Evolutionary conservation across 2,797 vertebrate species (phyloP), one percentile per base, ranked within the genome.

Genomic region (Artibeus jamaicensis): DNA sequence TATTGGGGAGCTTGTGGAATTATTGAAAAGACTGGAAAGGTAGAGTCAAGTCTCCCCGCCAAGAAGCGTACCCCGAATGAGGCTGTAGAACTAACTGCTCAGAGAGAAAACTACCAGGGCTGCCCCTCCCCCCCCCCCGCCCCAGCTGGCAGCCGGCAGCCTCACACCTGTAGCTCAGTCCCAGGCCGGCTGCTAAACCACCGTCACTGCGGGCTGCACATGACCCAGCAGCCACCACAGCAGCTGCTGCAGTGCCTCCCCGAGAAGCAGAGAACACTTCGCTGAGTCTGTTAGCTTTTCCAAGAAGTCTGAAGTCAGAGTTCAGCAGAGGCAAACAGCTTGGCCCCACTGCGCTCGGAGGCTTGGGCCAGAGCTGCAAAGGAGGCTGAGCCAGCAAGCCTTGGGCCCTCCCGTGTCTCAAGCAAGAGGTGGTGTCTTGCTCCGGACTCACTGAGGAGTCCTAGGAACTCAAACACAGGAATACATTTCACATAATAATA

Each of bases 301-400:
- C 62, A 92, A 79, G 77, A 96, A 93, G 42, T 91, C 29, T 24
- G 3, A 57, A 85, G 55, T 95, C 46, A 82, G 77, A 97, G 93
- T 70, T 85, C 81, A 93, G 77, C 68, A 59, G 48, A 82, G 70
- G 87, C 89, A 42, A 96, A 87, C 84, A 94, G 93, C 92, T 71
- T 74, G 93, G 84, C 50, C 32, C 71, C 59, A 67, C 3, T 4
- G 22, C 82, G 76, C 91, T 95, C 92, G 91, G 86, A 95, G 37
- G 46, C 55, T 89, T 68, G 44, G 65, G 32, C 48, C 57, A 73
- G 86, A 88, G 93, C 92, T 93, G 85, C 95, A 96, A 86, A 95
- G 96, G 92, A 92, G 90, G 78, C 82, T n/a, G 82, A 57, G 90
- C 85, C 92, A 92, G 89, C 76, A 68, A 70, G 90, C 85, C 74